Percentiles rank a stretch among this genome's conserved stretches.
These are phyloP conservation scores for Torymus aiolomorphi DNA, from an alignment of 2,888 invertebrate genomes.

Conservation along the genomic window DNA sequence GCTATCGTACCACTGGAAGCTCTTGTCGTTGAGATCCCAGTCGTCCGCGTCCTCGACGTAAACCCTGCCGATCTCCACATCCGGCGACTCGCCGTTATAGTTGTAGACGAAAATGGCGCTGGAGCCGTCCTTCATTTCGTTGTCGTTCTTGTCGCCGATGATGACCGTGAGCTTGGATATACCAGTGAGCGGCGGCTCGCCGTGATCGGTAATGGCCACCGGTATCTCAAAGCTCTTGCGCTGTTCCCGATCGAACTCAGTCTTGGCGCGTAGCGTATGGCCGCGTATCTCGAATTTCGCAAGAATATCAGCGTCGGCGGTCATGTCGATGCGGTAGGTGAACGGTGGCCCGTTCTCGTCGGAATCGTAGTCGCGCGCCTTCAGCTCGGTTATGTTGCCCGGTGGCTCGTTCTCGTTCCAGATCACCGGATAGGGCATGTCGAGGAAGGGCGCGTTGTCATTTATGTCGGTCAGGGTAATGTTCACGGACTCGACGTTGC, in stretches of 20 bases:
- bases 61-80: constrained; percentile 91
- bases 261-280: constrained; percentile 83
- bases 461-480: constrained; percentile 87
- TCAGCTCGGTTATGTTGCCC: constrained; percentile 81
- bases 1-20: constrained; percentile 84
- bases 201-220: constrained; percentile 92
- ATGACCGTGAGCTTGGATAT: constrained; percentile 91
- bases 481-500: constrained; percentile 82
- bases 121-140: constrained; percentile 89
- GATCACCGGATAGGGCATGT: constrained; percentile 87
- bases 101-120: constrained; percentile 96
- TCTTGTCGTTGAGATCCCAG: constrained; percentile 96
- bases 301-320: constrained; percentile 82
- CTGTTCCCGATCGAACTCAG: constrained; percentile 90
- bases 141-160: constrained; percentile 96
- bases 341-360: constrained; percentile 92
- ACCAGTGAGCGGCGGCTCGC: constrained; percentile 84
- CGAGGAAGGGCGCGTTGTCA: constrained; percentile 93
- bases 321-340: constrained; percentile 81
- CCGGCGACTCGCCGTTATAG: constrained; percentile 89
- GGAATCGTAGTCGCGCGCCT: constrained; percentile 89
- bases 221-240: constrained; percentile 92
- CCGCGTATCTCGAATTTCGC: constrained; percentile 84
- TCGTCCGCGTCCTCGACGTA: constrained; percentile 97
- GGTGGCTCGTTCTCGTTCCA: constrained; percentile 89